These are phyloP conservation scores for Aphelinus atriplicis DNA, from an alignment of 1,140 invertebrate genomes.

Conservation along the genomic window DNA sequence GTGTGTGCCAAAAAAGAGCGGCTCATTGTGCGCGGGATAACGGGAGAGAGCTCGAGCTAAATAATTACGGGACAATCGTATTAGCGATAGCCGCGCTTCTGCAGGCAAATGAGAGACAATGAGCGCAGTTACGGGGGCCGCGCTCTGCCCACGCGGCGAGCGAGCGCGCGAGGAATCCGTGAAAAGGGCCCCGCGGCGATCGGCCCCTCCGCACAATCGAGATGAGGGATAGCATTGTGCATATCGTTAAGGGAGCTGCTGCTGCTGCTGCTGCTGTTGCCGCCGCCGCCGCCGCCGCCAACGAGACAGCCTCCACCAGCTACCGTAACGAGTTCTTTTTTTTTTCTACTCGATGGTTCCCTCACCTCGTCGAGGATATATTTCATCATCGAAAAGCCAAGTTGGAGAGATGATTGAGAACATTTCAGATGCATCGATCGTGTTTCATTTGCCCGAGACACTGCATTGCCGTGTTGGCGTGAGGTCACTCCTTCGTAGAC, in stretches of 20 bases:
- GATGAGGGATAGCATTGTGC: slow-evolving; percentile 56
- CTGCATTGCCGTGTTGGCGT: no score
- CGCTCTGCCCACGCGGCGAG: not conserved
- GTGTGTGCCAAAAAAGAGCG: no score
- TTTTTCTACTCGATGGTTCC: no score
- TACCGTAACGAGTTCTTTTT: not conserved
- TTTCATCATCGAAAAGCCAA: no score
- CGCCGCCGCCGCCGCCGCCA: no score
- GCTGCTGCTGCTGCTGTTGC: no score
- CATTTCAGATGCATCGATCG: no score
- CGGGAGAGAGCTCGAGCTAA: not conserved
- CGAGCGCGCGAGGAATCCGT: not conserved
- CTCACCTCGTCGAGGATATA: no score
- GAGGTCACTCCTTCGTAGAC: no score
- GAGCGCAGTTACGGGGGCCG: not conserved
- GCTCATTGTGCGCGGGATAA: no score
- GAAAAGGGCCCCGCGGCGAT: slow-evolving; percentile 28
- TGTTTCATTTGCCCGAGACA: no score
- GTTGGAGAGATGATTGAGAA: no score
- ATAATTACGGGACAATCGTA: slow-evolving; percentile 32
- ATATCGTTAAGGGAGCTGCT: slow-evolving; percentile 44
- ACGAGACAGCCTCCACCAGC: not conserved
- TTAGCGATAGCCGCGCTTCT: slow-evolving; percentile 13
- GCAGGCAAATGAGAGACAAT: slow-evolving; percentile 25
- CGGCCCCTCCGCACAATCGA: slow-evolving; percentile 47